A percentile compares a stretch with the other conserved stretches of the same genome.
phyloP scores from a whole-genome alignment of 2,797 vertebrate species.

The Onychomys torridus region DNA sequence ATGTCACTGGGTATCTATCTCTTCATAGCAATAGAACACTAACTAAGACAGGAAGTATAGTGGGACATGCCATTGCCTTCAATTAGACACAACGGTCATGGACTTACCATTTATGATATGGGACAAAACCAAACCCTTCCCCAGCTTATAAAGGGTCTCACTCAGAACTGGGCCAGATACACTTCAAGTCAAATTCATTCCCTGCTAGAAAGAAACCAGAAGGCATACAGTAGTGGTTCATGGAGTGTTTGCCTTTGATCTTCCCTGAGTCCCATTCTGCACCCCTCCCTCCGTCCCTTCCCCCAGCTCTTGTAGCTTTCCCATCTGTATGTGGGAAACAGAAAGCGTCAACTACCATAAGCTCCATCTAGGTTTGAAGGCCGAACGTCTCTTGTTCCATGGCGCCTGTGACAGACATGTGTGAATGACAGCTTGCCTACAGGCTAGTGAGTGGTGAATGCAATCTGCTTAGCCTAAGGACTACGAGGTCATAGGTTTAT shows the following conservation, averaged over 20 bases:
- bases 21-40: background rate
- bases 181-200: background rate
- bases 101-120: background rate
- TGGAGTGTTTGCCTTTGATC: background rate
- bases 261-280: background rate
- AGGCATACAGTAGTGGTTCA: background rate
- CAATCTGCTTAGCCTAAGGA: background rate
- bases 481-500: background rate
- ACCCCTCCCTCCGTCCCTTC: background rate
- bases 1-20: background rate
- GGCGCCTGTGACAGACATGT: background rate
- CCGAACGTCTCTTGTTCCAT: background rate
- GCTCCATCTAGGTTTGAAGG: background rate
- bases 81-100: background rate
- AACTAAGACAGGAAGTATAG: background rate
- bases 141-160: background rate
- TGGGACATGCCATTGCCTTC: background rate
- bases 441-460: background rate
- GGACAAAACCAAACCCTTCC: constrained; percentile 2
- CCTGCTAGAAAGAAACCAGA: background rate
- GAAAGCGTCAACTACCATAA: background rate
- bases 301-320: background rate
- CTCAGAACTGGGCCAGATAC: background rate
- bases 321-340: background rate
- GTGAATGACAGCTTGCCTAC: background rate